phyloP scores from a whole-genome alignment of 2,797 vertebrate genomes.

The Hoplostethus mediterraneus region DNA sequence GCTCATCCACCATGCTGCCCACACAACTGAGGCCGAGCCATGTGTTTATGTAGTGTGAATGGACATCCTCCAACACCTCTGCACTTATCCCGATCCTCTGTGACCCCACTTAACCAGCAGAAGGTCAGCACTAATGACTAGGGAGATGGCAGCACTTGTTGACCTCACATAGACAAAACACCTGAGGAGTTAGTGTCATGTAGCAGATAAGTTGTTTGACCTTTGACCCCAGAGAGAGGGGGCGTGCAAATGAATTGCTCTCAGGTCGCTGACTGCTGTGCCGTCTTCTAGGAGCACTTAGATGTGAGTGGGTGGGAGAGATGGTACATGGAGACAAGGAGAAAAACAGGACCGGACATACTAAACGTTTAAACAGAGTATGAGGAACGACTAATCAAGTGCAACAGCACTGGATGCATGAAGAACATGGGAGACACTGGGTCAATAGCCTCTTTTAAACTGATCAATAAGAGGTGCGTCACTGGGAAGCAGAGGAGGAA shows the following conservation, averaged over 20 bases:
- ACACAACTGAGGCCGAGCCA: slow-evolving; percentile 2
- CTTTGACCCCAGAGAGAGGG: slow-evolving; percentile 45
- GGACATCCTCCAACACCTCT: slow-evolving; percentile 1
- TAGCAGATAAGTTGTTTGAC: slow-evolving; percentile 64
- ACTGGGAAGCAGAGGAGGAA: no score
- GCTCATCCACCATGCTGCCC: slow-evolving; percentile 13
- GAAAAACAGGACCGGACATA: background rate
- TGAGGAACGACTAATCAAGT: no score
- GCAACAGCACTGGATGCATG: no score
- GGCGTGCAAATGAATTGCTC: slow-evolving; percentile 48
- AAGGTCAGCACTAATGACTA: slow-evolving; percentile 68
- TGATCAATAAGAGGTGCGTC: no score
- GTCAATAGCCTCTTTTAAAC: no score
- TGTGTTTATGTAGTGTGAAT: slow-evolving; percentile 28
- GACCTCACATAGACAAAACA: slow-evolving; percentile 35
- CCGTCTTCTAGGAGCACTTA: slow-evolving; percentile 32
- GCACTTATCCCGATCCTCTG: slow-evolving; percentile 24
- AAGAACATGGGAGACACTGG: no score
- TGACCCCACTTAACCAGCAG: slow-evolving; percentile 57
- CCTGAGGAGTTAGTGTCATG: slow-evolving; percentile 5
- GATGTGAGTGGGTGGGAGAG: slow-evolving; percentile 6
- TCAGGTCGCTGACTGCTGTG: slow-evolving; percentile 18
- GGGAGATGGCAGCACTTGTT: slow-evolving; percentile 59
- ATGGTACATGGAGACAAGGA: slow-evolving; percentile 10
- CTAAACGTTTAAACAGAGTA: no score